phyloP scores from a whole-genome alignment of 2,113 vertebrate species.

The Rhizomys pruinosus region DNA sequence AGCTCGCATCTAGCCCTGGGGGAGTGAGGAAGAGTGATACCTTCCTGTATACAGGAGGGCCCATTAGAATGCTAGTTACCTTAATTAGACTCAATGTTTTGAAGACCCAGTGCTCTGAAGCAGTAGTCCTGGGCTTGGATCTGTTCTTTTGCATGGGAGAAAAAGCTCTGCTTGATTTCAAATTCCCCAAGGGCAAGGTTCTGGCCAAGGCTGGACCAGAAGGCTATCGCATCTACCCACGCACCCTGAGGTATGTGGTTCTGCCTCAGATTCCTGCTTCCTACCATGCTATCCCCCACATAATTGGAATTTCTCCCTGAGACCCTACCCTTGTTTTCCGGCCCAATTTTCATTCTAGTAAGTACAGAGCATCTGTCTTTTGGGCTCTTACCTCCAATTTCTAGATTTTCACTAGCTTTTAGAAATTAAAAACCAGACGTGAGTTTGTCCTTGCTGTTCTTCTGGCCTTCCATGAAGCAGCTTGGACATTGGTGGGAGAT shows the following conservation, averaged over 20 bases:
- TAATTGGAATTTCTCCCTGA: not conserved
- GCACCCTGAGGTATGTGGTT: not conserved
- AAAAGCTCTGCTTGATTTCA: not conserved
- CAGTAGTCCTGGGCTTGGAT: not conserved
- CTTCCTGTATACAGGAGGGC: not conserved
- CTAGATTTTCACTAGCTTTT: slow-evolving; percentile 14
- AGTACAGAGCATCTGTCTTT: not conserved
- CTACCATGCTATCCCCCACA: not conserved
- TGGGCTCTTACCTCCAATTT: not conserved
- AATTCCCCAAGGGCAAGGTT: not conserved
- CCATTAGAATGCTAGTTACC: not conserved
- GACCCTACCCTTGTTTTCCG: not conserved
- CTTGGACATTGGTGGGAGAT: not conserved
- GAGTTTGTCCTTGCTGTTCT: not conserved
- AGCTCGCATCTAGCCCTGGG: not conserved
- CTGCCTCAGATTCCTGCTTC: not conserved
- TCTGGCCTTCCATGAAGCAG: not conserved
- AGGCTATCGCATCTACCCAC: slow-evolving; percentile 8
- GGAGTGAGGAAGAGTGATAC: not conserved
- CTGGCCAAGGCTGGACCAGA: not conserved
- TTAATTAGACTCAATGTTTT: slow-evolving; percentile 6
- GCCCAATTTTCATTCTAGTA: not conserved
- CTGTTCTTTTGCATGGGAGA: not conserved
- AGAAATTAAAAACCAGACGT: not conserved
- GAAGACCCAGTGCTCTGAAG: no score